A percentile compares a stretch with the other conserved stretches of the same genome.
phyloP scores from a whole-genome alignment of 92 coral and sea anemone genomes.

The Phenganax marumi region DNA sequence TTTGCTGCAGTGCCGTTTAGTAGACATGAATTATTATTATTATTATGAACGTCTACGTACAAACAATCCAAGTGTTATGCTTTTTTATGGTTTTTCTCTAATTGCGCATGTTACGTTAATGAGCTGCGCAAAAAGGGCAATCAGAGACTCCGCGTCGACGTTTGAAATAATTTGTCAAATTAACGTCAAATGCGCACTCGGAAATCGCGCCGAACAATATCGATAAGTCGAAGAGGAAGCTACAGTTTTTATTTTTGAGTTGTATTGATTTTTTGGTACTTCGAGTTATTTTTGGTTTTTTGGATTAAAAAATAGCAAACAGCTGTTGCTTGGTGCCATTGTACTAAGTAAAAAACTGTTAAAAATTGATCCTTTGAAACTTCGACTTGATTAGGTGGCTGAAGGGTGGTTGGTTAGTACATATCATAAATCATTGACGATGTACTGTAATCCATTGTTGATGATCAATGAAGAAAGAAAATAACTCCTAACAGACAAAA shows the following conservation, averaged over 20 bases:
- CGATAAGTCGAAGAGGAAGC: background rate
- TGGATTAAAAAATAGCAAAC: background rate
- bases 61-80: background rate
- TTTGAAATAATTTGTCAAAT: constrained; percentile 41
- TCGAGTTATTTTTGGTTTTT: background rate
- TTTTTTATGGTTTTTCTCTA: background rate
- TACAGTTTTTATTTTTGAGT: background rate
- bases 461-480: too few relatives aligned
- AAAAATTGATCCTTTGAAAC: too few relatives aligned
- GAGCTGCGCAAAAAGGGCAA: constrained; percentile 12
- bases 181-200: constrained; percentile 40
- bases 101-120: constrained; percentile 1
- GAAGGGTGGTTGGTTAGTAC: too few relatives aligned
- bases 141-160: constrained; percentile 46
- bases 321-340: too few relatives aligned
- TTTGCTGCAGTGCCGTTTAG: too few relatives aligned
- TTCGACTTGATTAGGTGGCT: too few relatives aligned
- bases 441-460: too few relatives aligned
- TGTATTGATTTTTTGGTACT: background rate
- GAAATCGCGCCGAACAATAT: constrained; percentile 23
- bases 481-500: too few relatives aligned
- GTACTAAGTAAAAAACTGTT: too few relatives aligned
- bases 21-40: too few relatives aligned
- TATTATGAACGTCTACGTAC: too few relatives aligned
- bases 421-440: too few relatives aligned